Evolutionary conservation across 2,797 vertebrate genomes (phyloP), one percentile per base, ranked within the genome.

Genomic region (Menidia menidia): DNA sequence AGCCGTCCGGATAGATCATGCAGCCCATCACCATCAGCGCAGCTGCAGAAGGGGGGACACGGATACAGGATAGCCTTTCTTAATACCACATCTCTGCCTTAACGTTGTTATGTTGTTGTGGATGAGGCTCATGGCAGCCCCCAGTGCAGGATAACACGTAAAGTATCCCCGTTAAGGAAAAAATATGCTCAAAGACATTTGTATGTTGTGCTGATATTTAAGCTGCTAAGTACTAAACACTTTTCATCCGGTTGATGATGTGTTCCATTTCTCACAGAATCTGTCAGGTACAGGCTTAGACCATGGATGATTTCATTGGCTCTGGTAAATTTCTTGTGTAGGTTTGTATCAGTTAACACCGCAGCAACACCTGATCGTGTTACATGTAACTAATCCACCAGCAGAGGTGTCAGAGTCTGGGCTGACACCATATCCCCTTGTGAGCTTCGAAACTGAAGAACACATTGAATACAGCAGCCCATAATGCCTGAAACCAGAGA

Each of bases 1-100:
- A 99, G n/a, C 98, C 98, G 0, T 99, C 98, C 0, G 97, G 98
- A 85, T 99, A 99, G 88, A 99, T 97, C 89, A 99, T 90, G 83
- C 97, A 99, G 53, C 98, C 97, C 33, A 98, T 96, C 89, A 94
- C 94, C 86, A 99, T 92, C 80, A 98, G 91, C 91, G 32, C 84
- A 1, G 78, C 92, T 93, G 77, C 0, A 5, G 68, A 13, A 48
- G 57, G 39, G 63, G 18, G 69, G 33, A 55, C 48, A 64, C 41
- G 45, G 32, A 81, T 42, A 64, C 33, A 41, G 33, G 33, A 57
- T 16, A 65, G 48, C 52, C 52, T 25, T 77, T 59, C 42, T 76
- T 60, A 67, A 68, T 55, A 73, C 58, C 84, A 42, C 52, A 18
- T 59, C 64, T 71, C 74, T 52, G 33, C 31, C 65, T 48, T 80